A percentile compares a stretch with the other conserved stretches of the same genome.
Evolutionary conservation across 2,113 vertebrate species (phyloP).

Genomic region (Chamaea fasciata): DNA sequence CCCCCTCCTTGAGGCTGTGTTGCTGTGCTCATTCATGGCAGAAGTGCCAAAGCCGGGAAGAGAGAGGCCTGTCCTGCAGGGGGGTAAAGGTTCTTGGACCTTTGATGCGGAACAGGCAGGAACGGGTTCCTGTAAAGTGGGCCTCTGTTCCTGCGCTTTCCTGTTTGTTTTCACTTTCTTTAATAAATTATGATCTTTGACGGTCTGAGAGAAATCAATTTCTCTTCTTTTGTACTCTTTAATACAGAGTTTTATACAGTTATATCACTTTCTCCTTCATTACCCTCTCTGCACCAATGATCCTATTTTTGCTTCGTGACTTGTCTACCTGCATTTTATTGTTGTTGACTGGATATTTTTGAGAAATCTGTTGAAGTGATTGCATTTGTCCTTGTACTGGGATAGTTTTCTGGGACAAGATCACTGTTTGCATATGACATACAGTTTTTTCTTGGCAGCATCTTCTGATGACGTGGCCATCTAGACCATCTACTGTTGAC

Average conservation of each 20-base stretch:
- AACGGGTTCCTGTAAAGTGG: background rate
- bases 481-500: background rate
- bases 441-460: background rate
- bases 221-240: background rate
- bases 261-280: background rate
- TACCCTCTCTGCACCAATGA: rapidly evolving
- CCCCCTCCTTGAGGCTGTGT: background rate
- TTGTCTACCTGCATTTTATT: background rate
- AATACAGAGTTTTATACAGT: background rate
- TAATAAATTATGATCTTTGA: background rate
- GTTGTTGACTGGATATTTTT: background rate
- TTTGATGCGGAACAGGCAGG: background rate
- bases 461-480: background rate
- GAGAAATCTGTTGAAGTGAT: background rate
- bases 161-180: background rate
- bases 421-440: background rate
- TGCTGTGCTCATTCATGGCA: background rate
- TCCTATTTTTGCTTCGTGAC: background rate
- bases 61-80: background rate
- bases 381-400: background rate
- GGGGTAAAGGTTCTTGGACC: background rate
- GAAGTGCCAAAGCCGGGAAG: background rate
- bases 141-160: background rate
- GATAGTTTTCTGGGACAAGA: background rate
- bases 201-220: background rate